phyloP scores from a whole-genome alignment of 2,113 vertebrate species.

The Sinocyclocheilus anshuiensis region DNA sequence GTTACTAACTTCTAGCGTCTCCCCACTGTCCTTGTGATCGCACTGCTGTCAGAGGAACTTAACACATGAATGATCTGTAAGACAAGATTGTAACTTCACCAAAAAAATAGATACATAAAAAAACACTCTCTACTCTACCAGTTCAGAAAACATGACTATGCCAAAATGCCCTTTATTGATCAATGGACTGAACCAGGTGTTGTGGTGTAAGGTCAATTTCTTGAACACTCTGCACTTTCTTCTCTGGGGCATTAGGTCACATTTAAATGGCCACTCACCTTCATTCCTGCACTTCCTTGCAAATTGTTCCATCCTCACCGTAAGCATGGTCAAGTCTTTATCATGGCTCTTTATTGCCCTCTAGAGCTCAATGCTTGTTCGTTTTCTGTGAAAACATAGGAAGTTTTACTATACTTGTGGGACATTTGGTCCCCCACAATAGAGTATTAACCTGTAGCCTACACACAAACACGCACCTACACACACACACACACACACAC shows the following conservation, averaged over 20 bases:
- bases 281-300: not conserved
- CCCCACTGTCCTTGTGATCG: not conserved
- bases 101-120: not conserved
- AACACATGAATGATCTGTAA: not conserved
- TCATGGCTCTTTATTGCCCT: slow-evolving; percentile 14
- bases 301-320: not conserved
- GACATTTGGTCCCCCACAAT: not conserved
- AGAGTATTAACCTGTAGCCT: too few species aligned
- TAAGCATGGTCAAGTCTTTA: not conserved
- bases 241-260: slow-evolving; percentile 12
- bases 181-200: not conserved
- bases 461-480: too few species aligned
- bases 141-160: not conserved
- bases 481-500: too few species aligned
- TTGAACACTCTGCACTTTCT: not conserved
- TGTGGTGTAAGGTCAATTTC: slow-evolving; percentile 18
- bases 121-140: not conserved
- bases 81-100: too few species aligned
- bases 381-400: not conserved
- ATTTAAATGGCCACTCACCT: slow-evolving; percentile 13
- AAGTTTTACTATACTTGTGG: not conserved
- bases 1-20: not conserved
- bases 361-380: not conserved
- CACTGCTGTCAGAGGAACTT: not conserved
- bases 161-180: not conserved